Conservation (phyloP, 2,888 invertebrate genomes). For the Sarcophaga variegata region DNA sequence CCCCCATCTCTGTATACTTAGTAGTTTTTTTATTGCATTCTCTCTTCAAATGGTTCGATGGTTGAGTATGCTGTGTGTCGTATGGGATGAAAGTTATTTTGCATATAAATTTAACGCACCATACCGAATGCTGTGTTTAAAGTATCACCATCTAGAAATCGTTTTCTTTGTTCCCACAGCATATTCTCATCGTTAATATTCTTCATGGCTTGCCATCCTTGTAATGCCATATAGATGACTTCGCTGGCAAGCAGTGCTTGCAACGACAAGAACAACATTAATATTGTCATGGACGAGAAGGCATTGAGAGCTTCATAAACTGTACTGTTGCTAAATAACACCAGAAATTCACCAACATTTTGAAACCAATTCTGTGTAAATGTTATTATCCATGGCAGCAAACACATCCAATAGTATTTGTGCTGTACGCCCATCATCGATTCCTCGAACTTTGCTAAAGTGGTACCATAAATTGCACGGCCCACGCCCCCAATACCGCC, state of each 20-base stretch:
- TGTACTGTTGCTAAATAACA: conserved; percentile 64
- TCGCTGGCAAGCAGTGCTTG: conserved; percentile 72
- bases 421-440: conserved; percentile 71
- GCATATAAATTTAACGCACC: conserved; percentile 61
- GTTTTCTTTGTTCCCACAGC: conserved; percentile 69
- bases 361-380: conserved; percentile 71
- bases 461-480: conserved; percentile 62
- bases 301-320: conserved; percentile 69
- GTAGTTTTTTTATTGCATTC: neutral
- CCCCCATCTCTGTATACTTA: too few species aligned
- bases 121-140: conserved; percentile 66
- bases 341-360: conserved; percentile 69
- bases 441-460: conserved; percentile 68
- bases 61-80: neutral
- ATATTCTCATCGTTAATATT: conserved; percentile 72
- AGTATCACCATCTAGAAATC: conserved; percentile 64
- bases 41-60: neutral
- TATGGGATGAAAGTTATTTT: conserved; percentile 9
- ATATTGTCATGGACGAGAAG: conserved; percentile 60
- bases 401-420: conserved; percentile 73
- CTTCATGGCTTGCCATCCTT: conserved; percentile 72
- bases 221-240: conserved; percentile 70
- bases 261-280: conserved; percentile 65
- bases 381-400: conserved; percentile 74
- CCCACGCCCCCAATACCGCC: conserved; percentile 48